These are phyloP conservation scores for Gymnarchus niloticus DNA, from an alignment of 2,113 vertebrate genomes.

Conservation along the genomic window DNA sequence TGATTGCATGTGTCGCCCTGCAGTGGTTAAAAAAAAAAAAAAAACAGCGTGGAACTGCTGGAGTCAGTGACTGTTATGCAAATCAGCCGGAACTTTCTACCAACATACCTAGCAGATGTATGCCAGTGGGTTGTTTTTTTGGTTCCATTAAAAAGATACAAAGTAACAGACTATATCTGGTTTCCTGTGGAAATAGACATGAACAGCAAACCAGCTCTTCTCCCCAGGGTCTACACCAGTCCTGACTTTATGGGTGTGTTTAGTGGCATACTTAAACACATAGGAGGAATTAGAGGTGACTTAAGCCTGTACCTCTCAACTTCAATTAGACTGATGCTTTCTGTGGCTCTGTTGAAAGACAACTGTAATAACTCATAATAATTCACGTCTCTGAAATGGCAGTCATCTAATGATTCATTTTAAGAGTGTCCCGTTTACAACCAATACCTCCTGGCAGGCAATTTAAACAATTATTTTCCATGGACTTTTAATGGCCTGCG, in stretches of 20 bases:
- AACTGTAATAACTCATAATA: neutral
- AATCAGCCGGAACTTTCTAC: neutral
- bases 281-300: neutral
- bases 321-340: neutral
- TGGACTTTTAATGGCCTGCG: neutral
- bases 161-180: neutral
- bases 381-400: neutral
- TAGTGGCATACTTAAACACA: neutral
- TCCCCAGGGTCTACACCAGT: neutral
- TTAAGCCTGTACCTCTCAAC: neutral
- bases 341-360: neutral
- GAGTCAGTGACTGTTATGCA: neutral
- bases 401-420: neutral
- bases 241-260: conserved; percentile 1
- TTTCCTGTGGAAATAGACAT: neutral
- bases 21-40: neutral
- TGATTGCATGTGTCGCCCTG: neutral
- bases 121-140: neutral
- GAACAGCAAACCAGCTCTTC: neutral
- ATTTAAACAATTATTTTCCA: neutral
- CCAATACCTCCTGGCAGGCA: neutral
- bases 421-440: neutral
- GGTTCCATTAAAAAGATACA: neutral
- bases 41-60: neutral
- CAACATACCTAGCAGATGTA: neutral